Evolutionary conservation across 2,113 vertebrate genomes (phyloP).

Genomic region (Trichechus manatus): DNA sequence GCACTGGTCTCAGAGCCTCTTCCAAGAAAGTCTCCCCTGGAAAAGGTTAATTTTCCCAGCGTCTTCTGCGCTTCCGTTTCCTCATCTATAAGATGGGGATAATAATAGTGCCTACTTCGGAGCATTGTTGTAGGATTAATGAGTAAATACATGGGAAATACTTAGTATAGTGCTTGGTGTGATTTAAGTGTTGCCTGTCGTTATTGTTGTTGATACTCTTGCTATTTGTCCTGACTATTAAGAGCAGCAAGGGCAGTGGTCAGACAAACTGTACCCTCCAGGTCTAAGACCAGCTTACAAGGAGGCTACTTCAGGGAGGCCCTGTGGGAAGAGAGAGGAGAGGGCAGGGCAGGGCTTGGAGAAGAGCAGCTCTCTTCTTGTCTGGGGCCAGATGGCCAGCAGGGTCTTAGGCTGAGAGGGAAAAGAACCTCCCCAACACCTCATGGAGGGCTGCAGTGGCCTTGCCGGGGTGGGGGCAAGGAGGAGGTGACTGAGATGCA

Average conservation of each 20-base stretch:
- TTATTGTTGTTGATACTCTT: neutral
- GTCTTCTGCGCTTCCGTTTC: neutral
- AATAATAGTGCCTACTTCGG: no score
- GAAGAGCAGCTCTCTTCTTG: neutral
- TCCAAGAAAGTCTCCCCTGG: neutral
- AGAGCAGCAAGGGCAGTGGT: neutral
- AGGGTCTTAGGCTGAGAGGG: neutral
- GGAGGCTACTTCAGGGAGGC: neutral
- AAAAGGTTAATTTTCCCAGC: neutral
- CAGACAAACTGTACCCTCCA: neutral
- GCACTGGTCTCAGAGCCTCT: neutral
- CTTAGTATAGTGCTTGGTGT: no score
- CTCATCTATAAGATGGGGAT: no score
- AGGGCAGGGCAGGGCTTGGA: neutral
- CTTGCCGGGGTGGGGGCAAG: neutral
- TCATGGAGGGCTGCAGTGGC: neutral
- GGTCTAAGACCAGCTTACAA: neutral
- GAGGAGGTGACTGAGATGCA: no score
- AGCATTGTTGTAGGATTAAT: no score
- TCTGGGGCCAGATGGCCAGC: no score
- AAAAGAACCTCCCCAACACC: neutral
- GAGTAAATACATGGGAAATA: no score
- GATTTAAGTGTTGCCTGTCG: neutral
- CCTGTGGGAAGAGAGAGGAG: neutral
- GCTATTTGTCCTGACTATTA: neutral